A percentile compares a stretch with the other conserved stretches of the same genome.
Evolutionary conservation across 2,888 invertebrate genomes (phyloP).

Genomic region (Coleophora deauratella): DNA sequence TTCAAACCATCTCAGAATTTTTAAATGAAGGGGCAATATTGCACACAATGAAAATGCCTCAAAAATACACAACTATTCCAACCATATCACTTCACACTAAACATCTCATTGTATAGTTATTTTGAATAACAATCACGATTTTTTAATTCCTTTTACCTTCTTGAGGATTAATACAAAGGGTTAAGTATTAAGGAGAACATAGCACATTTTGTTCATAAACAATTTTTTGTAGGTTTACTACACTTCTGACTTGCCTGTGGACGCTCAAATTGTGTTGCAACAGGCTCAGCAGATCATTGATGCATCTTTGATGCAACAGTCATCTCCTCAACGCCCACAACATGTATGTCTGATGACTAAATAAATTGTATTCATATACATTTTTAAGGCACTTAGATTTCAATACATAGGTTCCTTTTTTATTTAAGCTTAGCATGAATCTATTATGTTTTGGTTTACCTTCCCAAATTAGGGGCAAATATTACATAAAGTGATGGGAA

Average conservation of each 20-base stretch:
- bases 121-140: no score
- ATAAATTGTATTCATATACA: conserved; percentile 28
- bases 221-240: conserved; percentile 68
- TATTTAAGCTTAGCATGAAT: conserved; percentile 48
- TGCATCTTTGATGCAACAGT: conserved; percentile 71
- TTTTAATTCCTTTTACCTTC: no score
- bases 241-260: conserved; percentile 71
- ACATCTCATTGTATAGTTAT: no score
- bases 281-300: conserved; percentile 73
- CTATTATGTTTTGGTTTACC: conserved; percentile 25
- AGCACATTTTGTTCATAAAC: conserved; percentile 24
- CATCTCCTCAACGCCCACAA: conserved; percentile 66
- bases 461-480: no score
- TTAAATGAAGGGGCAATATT: no score
- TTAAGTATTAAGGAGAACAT: conserved; percentile 5
- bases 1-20: no score
- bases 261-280: conserved; percentile 72
- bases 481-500: no score
- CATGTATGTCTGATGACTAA: conserved; percentile 63
- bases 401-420: conserved; percentile 24
- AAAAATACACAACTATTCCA: no score
- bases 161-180: no score
- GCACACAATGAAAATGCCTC: no score
- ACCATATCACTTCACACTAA: no score
- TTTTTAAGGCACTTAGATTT: conserved; percentile 23